Evolutionary conservation across 1,140 invertebrate species (phyloP), one percentile per base, ranked within the genome.

Genomic region (Drosophila lowei): DNA sequence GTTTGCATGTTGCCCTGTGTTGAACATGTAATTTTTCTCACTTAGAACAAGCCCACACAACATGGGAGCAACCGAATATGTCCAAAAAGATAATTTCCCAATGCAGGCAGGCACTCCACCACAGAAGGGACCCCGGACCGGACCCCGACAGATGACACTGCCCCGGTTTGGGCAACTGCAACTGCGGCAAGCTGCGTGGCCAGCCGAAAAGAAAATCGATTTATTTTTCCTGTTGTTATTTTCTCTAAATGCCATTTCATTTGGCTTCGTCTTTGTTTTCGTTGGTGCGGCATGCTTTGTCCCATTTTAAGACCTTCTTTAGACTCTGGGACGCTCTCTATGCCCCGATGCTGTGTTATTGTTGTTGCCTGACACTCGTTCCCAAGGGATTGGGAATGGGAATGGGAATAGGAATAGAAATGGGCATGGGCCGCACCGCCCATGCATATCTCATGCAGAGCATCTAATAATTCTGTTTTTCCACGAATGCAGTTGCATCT

Each of bases 201-300:
- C 60, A 70, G 64, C 21, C 18, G 42, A 68, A 56, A 55, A 38
- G 61, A 84, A 84, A 85, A 86, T 85, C 81, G 83, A 85, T 85
- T 74, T 38, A 38, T 38, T 38, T 38, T 38, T 38, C 34, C 43
- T 73, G 68, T 74, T 38, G 34, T 66, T 59, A 48, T 53, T 65
- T 88, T 76, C 65, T 78, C 44, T 72, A 81, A 88, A 85, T 85
- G 77, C 58, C 73, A 85, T 86, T 86, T 86, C 72, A 73, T 85
- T 86, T 85, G 81, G 77, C 61, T 70, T 71, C 64, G 49, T 44
- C 66, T 72, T 79, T 85, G 80, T 85, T 79, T 85, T 85, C 66
- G 56, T 85, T 75, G 65, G 65, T 80, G 81, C 81, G 77, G 81
- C 81, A 77, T 86, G 81, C 74, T 76, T 86, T 86, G 83, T 86